Evolutionary conservation across 2,888 invertebrate species (phyloP), one percentile per base, ranked within the genome.

Genomic region (Caenorhabditis virilis): DNA sequence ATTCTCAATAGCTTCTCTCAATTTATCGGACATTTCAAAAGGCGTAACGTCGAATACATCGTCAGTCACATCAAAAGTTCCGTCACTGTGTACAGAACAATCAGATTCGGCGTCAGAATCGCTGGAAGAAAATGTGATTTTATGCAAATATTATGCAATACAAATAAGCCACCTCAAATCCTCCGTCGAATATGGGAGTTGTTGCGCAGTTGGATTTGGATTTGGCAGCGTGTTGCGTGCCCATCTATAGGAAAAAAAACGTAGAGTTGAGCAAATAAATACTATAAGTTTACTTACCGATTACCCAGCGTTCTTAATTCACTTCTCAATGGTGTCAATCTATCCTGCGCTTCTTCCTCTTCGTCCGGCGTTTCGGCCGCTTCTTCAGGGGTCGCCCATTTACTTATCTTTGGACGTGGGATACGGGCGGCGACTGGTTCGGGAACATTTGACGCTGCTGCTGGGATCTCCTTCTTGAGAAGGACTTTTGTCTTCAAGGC

Each of bases 61-160:
- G 46, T 79, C 79, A 41, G 67, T 73, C 16, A 74, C 70, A 58
- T 86, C 86, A 71, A 86, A 86, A 6, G 84, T 85, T 4, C 85
- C 86, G 73, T 85, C 86, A 48, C 57, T 58, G 23, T 61, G 64
- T 20, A 69, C 73, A 4, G 72, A 69, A 39, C 61, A 61, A 46
- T 66, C 76, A 23, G 58, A 62, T 50, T 64, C 64, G 5, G 58
- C 64, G 39, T 70, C 72, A 13, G 70, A 67, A 47, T 67, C 67
- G 43, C 70, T 70, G 54, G 30, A 20, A 26, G 1, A 16, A n/a
- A n/a, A n/a, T n/a, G n/a, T n/a, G n/a, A n/a, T n/a, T n/a, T n/a
- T 30, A 9, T 30, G 13, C 43, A 42, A 15, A 42, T 3, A 4
- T 15, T 23, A 4, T 18, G 43, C 13, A 47, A 47, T 26, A n/a